A percentile compares a stretch with the other conserved stretches of the same genome.
Evolutionary conservation across 2,113 vertebrate genomes (phyloP).

Genomic region (Turdus rufiventris): DNA sequence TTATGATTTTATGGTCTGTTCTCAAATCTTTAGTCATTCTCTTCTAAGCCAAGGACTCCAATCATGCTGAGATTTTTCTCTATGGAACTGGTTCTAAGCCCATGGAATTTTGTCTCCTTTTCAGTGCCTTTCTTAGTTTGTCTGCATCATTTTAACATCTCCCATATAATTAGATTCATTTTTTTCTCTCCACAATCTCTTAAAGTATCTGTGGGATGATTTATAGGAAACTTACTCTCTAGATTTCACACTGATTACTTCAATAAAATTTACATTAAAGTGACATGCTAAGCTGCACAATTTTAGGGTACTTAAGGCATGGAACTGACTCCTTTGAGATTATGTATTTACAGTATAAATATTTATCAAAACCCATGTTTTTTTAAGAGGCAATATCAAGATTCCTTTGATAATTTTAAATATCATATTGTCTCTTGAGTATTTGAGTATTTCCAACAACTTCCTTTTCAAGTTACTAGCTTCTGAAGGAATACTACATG

Average conservation of each 20-base stretch:
- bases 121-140: not conserved
- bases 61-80: not conserved
- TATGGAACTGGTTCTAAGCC: not conserved
- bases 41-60: not conserved
- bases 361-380: not conserved
- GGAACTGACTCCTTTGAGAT: not conserved
- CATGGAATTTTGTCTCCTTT: not conserved
- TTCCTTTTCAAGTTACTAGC: not conserved
- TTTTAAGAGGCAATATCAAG: not conserved
- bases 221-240: not conserved
- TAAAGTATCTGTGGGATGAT: not conserved
- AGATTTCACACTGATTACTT: not conserved
- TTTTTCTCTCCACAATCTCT: not conserved
- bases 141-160: not conserved
- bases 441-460: not conserved
- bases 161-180: not conserved
- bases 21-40: not conserved
- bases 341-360: not conserved
- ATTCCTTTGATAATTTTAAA: not conserved
- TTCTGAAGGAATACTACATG: not conserved
- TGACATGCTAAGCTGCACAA: not conserved
- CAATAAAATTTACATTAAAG: not conserved
- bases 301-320: not conserved
- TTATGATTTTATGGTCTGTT: not conserved
- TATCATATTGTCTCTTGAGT: not conserved